phyloP scores from a whole-genome alignment of 2,113 vertebrate genomes.

The Gymnorhina tibicen region DNA sequence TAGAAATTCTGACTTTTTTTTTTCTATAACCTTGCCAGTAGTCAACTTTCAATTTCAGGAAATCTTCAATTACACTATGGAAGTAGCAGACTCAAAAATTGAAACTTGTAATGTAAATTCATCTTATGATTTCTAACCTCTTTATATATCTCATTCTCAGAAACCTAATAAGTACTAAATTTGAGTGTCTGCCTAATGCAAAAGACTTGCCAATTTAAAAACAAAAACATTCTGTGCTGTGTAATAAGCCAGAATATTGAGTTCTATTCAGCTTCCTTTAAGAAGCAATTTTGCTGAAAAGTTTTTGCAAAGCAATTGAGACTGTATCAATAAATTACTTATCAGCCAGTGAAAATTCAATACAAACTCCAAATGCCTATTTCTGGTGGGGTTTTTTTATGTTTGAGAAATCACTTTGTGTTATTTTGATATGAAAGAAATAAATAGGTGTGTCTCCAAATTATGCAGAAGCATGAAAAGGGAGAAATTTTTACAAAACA shows the following conservation, averaged over 20 bases:
- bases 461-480: not conserved
- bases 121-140: conserved; percentile 30
- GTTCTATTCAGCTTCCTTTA: not conserved
- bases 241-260: conserved; percentile 10
- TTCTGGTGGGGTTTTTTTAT: not conserved
- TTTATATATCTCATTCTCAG: conserved; percentile 31
- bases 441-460: not conserved
- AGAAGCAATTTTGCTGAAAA: conserved; percentile 2
- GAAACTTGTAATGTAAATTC: not conserved
- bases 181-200: conserved; percentile 4
- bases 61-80: not conserved
- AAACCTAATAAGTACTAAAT: conserved; percentile 17
- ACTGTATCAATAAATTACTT: not conserved
- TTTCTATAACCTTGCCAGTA: not conserved
- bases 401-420: not conserved
- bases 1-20: not conserved
- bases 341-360: not conserved
- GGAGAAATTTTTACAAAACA: not conserved
- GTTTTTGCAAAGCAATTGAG: not conserved
- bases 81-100: not conserved
- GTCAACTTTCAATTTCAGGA: not conserved
- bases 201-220: not conserved
- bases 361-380: not conserved
- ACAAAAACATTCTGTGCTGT: not conserved
- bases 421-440: not conserved